Percentiles rank a stretch among this genome's conserved stretches.
Evolutionary conservation across 2,113 vertebrate species (phyloP).

Genomic region (Datnioides undecimradiatus): DNA sequence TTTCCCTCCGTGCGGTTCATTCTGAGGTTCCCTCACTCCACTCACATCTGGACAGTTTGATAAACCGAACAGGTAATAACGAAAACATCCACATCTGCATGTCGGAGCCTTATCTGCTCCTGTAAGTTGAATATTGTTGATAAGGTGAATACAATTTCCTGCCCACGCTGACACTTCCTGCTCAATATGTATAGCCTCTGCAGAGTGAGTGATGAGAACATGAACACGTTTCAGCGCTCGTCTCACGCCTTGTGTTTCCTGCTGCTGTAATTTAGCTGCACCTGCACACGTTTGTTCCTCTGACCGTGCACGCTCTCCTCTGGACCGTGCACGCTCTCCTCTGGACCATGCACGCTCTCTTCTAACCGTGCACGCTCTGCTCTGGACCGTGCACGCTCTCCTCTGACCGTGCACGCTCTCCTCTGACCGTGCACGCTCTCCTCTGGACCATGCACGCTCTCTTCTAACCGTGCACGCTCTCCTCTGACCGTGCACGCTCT

Average conservation of each 20-base stretch:
- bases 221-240: not conserved
- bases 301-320: too few species aligned
- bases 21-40: not conserved
- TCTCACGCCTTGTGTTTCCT: not conserved
- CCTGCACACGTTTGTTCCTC: too few species aligned
- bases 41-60: constrained; percentile 24
- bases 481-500: too few species aligned
- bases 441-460: too few species aligned
- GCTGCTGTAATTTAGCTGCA: too few species aligned
- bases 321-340: too few species aligned
- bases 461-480: too few species aligned
- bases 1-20: not conserved
- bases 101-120: constrained; percentile 22
- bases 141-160: constrained; percentile 52
- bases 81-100: constrained; percentile 35
- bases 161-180: not conserved
- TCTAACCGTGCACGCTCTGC: too few species aligned
- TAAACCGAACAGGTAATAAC: constrained; percentile 50
- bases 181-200: constrained; percentile 16
- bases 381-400: too few species aligned
- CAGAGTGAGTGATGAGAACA: constrained; percentile 7
- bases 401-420: too few species aligned
- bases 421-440: too few species aligned
- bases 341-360: too few species aligned
- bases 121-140: constrained; percentile 49